Conservation (phyloP, 2,113 vertebrate genomes). For the pig (Sus scrofa) region DNA sequence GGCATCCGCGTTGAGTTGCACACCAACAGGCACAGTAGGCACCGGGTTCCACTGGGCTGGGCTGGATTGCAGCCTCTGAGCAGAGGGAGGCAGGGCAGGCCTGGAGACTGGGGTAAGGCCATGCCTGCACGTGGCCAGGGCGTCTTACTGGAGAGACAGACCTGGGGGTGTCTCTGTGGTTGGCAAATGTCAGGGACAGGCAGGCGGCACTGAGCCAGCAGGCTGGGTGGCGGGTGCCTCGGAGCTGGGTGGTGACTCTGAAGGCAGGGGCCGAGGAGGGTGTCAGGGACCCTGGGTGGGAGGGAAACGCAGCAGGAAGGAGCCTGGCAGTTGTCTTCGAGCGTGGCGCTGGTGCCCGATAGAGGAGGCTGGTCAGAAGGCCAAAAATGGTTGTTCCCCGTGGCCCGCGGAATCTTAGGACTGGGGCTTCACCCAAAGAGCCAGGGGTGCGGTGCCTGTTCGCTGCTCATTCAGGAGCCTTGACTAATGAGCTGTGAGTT, state of each 20-base stretch:
- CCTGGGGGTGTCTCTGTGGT: neutral
- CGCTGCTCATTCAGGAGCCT: neutral
- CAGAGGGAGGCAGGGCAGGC: neutral
- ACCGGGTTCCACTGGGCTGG: neutral
- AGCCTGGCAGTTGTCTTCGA: neutral
- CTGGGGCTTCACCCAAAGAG: neutral
- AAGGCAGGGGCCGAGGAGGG: neutral
- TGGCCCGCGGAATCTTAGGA: neutral
- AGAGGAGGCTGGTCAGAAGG: neutral
- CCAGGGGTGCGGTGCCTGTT: neutral
- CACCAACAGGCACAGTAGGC: neutral
- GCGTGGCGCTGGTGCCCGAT: neutral
- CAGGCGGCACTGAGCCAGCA: neutral
- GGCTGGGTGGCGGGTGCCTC: too few species aligned
- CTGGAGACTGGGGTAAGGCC: neutral
- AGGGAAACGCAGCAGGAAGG: neutral
- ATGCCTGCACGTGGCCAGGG: neutral
- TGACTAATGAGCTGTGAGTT: neutral
- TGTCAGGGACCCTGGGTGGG: too few species aligned
- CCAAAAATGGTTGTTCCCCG: too few species aligned
- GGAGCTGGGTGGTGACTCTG: too few species aligned
- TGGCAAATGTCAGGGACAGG: neutral
- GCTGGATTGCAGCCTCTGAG: too few species aligned
- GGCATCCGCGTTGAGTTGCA: neutral
- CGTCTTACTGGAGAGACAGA: neutral